Base-by-base conservation (phyloP, 2,797 vertebrate species). In the Spea hammondii region DNA sequence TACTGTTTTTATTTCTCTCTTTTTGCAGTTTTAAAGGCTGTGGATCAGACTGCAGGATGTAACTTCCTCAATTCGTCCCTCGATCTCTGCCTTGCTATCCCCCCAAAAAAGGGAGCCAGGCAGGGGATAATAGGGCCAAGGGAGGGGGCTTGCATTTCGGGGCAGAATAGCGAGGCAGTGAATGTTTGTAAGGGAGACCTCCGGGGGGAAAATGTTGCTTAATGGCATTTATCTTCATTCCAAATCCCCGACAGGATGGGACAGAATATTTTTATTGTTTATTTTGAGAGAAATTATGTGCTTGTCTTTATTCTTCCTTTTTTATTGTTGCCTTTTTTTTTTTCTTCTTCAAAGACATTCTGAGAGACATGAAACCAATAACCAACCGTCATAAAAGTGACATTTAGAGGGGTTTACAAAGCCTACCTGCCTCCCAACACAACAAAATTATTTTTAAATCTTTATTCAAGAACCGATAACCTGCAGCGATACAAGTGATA, bases 11-110 rank as follows among this genome's bases (percentile, higher is more conserved):
- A 4, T 62, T 62, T 83, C 65, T 45, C 60, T 49, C 7, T 73
- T 53, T 51, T 0, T 74, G 48, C 89, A 92, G 91, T 92, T 93
- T 84, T 93, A 90, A 88, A 86, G 84, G 65, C 70, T 85, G 75
- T 83, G 74, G 59, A 78, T 77, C 85, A 87, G 84, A 87, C 84
- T 76, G 84, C 48, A 53, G 49, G 84, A 84, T 86, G 84, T 86
- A 75, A 77, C 87, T 84, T 82, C 82, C 83, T 88, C 85, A 68
- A 81, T 78, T 85, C 84, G 70, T 80, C 83, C 83, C 82, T 5
- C 7, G 80, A 75, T 87, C 75, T 87, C 87, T 87, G 82, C 82
- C 50, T 84, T 70, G 83, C 79, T 77, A 50, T 32, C 32, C 32
- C 32, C 84, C 81, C 77, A 79, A 79, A 77, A 32, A 71, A 7